phyloP scores from a whole-genome alignment of 2,113 vertebrate genomes.

The Chionis minor region DNA sequence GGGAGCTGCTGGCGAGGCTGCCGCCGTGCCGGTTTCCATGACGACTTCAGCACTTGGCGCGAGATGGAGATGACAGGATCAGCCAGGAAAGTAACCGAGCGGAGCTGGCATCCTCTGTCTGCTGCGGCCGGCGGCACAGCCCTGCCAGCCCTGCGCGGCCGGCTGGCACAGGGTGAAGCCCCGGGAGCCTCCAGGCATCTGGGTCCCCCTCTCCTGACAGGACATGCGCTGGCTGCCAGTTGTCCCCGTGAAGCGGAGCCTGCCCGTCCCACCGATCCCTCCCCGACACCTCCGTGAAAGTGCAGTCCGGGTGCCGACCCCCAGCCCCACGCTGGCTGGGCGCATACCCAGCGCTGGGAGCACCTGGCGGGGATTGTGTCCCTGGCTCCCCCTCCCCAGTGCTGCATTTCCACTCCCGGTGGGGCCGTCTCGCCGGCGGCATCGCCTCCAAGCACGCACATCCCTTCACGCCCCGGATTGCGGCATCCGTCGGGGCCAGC shows the following conservation, averaged over 20 bases:
- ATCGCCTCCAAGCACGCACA: not conserved
- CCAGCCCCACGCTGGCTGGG: not conserved
- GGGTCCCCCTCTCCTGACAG: not conserved
- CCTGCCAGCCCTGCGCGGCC: not conserved
- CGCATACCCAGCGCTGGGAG: not conserved
- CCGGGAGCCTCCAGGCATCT: not conserved
- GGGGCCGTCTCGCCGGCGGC: accelerated
- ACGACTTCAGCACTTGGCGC: constrained; percentile 50
- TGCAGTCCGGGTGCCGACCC: accelerated
- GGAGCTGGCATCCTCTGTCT: constrained; percentile 24
- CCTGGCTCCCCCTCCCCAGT: accelerated
- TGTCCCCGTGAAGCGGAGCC: not conserved
- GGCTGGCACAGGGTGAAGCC: not conserved
- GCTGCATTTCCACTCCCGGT: not conserved
- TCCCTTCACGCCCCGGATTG: not conserved
- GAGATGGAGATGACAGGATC: constrained; percentile 63
- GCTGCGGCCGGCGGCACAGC: not conserved
- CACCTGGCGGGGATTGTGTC: not conserved
- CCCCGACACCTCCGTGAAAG: not conserved
- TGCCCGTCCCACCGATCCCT: not conserved
- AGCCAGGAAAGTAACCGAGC: constrained; percentile 49
- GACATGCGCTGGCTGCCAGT: accelerated
- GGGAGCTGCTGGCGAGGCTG: not conserved
- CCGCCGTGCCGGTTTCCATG: constrained; percentile 62
- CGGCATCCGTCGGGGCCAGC: accelerated